Evolutionary conservation across 2,113 vertebrate species (phyloP).

Genomic region (Crotophaga sulcirostris): DNA sequence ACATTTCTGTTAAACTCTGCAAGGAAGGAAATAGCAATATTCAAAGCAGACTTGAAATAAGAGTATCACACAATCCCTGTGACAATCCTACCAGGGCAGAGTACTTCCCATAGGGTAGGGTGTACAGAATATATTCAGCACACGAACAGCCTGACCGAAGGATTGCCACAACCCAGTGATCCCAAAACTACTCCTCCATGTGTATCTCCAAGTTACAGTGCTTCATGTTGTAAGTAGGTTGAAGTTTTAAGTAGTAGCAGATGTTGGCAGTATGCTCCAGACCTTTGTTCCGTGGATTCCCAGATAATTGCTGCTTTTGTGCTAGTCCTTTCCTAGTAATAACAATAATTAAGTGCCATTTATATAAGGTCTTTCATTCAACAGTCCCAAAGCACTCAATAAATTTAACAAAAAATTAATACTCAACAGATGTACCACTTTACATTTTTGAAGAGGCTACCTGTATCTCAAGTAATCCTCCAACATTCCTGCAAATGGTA

Average conservation of each 20-base stretch:
- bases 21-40: background rate
- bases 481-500: background rate
- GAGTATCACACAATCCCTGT: background rate
- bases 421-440: background rate
- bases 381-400: background rate
- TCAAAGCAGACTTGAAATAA: background rate
- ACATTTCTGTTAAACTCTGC: background rate
- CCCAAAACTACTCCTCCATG: background rate
- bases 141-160: background rate
- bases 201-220: background rate
- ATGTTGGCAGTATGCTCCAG: background rate
- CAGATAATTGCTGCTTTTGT: slow-evolving; percentile 42
- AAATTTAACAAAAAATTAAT: slow-evolving; percentile 35
- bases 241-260: slow-evolving; percentile 42
- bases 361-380: slow-evolving; percentile 13
- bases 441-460: background rate
- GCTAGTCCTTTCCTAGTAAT: slow-evolving; percentile 12
- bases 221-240: background rate
- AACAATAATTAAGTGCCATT: slow-evolving; percentile 41
- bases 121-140: background rate
- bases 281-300: slow-evolving; percentile 22
- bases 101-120: background rate
- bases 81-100: background rate
- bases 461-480: background rate
- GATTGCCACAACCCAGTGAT: background rate